Conservation (phyloP, 2,113 vertebrate genomes). For the Xyrauchen texanus region DNA sequence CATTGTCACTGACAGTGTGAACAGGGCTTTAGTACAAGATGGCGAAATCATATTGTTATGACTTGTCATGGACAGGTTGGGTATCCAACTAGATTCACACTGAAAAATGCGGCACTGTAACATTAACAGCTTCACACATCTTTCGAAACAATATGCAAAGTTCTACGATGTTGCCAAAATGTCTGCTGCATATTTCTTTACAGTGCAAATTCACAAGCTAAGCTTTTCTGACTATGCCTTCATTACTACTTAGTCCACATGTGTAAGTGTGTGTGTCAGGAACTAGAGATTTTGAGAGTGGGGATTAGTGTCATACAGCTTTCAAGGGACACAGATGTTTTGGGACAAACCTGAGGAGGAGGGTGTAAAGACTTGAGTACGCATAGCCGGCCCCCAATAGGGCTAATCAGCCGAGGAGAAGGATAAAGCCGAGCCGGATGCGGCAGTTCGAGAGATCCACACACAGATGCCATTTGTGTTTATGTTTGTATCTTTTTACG, state of each 20-base stretch:
- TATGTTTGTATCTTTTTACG: too few species aligned
- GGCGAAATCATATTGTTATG: too few species aligned
- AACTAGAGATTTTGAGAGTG: neutral
- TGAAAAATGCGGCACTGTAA: neutral
- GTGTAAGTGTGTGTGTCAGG: too few species aligned
- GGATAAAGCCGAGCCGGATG: too few species aligned
- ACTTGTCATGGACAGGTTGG: too few species aligned
- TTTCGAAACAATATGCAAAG: constrained; percentile 20
- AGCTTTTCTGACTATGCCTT: constrained; percentile 44
- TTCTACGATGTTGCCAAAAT: neutral
- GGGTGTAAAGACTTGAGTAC: too few species aligned
- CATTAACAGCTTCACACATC: constrained; percentile 25
- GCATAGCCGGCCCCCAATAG: too few species aligned
- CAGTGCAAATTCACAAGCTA: constrained; percentile 26
- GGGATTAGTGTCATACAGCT: neutral
- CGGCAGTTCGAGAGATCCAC: too few species aligned
- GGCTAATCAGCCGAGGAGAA: too few species aligned
- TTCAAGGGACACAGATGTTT: neutral
- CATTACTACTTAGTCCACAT: neutral
- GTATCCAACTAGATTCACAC: constrained; percentile 5
- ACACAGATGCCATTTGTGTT: too few species aligned
- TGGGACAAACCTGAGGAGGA: neutral
- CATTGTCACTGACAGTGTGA: too few species aligned
- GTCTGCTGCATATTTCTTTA: constrained; percentile 20
- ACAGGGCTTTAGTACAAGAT: too few species aligned